phyloP scores from a whole-genome alignment of 2,888 invertebrate genomes.

The Tipula vernalis region DNA sequence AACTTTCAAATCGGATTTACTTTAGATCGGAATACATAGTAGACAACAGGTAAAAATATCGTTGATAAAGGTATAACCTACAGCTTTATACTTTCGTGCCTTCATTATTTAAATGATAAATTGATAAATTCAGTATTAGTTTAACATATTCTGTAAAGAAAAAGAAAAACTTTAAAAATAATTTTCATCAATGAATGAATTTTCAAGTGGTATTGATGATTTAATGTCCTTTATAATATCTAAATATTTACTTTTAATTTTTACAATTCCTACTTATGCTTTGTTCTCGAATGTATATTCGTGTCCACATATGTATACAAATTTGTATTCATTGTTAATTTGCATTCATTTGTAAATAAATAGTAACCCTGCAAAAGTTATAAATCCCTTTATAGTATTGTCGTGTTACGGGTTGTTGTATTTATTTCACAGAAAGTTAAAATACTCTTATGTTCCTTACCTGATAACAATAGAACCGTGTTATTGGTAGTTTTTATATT shows the following conservation, averaged over 20 bases:
- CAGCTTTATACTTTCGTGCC: neutral
- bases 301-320: neutral
- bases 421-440: neutral
- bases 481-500: neutral
- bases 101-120: neutral
- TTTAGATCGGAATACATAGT: too few species aligned
- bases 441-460: neutral
- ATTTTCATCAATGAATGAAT: neutral
- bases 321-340: neutral
- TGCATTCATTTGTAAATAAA: neutral
- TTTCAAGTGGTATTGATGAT: neutral
- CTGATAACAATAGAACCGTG: neutral
- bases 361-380: neutral
- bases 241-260: neutral
- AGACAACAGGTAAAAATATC: too few species aligned
- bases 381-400: neutral
- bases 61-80: too few species aligned
- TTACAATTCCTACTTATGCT: neutral
- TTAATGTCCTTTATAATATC: neutral
- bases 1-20: too few species aligned
- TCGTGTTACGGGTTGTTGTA: neutral
- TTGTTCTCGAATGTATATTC: too few species aligned
- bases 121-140: neutral
- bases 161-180: neutral
- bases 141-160: neutral